Evolutionary conservation across 2,797 vertebrate species (phyloP), one percentile per base, ranked within the genome.

Genomic region (Poliocrania exsul): DNA sequence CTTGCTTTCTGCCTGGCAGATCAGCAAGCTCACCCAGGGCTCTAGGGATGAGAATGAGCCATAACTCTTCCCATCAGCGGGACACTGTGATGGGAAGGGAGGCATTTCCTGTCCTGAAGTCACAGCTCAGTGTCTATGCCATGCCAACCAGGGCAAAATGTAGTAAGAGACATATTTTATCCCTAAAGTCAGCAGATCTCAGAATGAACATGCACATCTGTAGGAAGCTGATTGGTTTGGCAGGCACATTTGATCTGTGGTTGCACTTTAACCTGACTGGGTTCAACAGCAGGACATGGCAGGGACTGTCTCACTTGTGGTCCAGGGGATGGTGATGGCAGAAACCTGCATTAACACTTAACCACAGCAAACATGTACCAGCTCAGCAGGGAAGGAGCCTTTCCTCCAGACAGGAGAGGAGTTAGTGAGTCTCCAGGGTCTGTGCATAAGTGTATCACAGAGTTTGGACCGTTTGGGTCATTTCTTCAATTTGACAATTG

Each of bases 211-310:
- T 4, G 8, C 79, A 86, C 42, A 54, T 57, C 64, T 57, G 51
- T 35, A 50, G 60, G 95, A 92, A 86, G 81, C 26, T 72, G 85
- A 12, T 92, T 82, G 84, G 75, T 29, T 57, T 90, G 91, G 82
- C 84, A 86, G 65, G 44, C 47, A 33, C 9, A 0, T 67, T 66
- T 46, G 60, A 38, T 23, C 57, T 37, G 44, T 46, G 65, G 62
- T 47, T 23, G 49, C 3, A 0, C 24, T 85, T 88, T 20, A 70
- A 61, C 60, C 44, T 19, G 24, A 53, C 13, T 47, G 74, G 71
- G 81, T 69, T 80, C 66, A 50, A 13, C 5, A 40, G 51, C 54
- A 53, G 74, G 72, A 87, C 2, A 0, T 1, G 16, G 60, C 3
- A 4, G 38, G 69, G 20, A 61, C 33, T 14, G 9, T 51, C 13